A percentile compares a stretch with the other conserved stretches of the same genome.
Conservation (phyloP, 1,140 invertebrate species). For the Apis cerana region DNA sequence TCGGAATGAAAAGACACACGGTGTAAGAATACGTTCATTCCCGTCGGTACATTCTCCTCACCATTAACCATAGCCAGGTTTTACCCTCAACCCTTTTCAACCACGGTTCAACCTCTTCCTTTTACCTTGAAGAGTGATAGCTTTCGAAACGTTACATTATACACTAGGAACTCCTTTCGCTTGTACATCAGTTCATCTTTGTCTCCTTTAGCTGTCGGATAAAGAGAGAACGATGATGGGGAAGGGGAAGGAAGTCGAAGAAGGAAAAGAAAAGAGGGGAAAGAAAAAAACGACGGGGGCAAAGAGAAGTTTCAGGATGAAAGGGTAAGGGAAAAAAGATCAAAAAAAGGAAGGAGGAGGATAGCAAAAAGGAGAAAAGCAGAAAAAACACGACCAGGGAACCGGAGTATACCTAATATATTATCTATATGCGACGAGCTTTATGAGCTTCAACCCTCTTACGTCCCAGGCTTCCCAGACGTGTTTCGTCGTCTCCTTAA, state of each 20-base stretch:
- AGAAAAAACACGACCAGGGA: background rate
- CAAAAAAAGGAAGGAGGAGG: background rate
- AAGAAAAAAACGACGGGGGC: background rate
- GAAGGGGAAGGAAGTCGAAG: background rate
- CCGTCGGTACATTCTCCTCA: background rate
- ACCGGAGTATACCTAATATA: background rate
- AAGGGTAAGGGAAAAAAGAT: background rate
- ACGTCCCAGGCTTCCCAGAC: background rate
- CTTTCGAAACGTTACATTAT: constrained; percentile 54
- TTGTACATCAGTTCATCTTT: constrained; percentile 35
- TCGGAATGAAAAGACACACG: background rate
- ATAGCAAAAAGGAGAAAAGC: background rate
- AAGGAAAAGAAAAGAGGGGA: background rate
- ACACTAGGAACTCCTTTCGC: constrained; percentile 41
- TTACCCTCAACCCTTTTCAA: constrained; percentile 30
- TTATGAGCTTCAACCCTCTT: constrained; percentile 12
- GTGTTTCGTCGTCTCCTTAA: constrained; percentile 21
- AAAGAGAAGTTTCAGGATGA: constrained; percentile 1
- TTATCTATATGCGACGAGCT: constrained; percentile 26
- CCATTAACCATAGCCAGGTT: constrained; percentile 8
- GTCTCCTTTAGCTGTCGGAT: constrained; percentile 11
- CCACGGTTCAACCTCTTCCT: constrained; percentile 27
- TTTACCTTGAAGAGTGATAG: constrained; percentile 34
- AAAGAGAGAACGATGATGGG: background rate
- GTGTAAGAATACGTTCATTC: background rate